Percentiles rank a stretch among this genome's conserved stretches.
Evolutionary conservation across 2,888 invertebrate species (phyloP).

Genomic region (Drosophila incognita): DNA sequence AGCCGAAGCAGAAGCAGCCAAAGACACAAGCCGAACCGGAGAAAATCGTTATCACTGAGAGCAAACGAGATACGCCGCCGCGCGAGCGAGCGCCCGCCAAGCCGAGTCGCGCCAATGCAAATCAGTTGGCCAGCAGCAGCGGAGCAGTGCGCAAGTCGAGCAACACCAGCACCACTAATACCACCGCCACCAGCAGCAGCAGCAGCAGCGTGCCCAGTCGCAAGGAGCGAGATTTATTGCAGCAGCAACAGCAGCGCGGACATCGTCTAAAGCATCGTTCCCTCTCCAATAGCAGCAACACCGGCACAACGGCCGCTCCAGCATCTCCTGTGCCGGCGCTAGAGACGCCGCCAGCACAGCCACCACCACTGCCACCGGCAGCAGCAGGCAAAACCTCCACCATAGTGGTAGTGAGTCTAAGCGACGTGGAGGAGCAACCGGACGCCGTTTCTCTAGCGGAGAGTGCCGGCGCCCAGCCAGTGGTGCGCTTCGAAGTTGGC

Average conservation of each 20-base stretch:
- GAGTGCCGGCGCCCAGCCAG: conserved; percentile 54
- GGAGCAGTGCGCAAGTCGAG: conserved; percentile 63
- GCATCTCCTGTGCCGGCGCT: conserved; percentile 42
- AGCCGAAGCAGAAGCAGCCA: conserved; percentile 48
- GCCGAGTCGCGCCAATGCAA: conserved; percentile 75
- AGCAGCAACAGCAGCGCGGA: conserved; percentile 76
- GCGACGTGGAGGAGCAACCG: conserved; percentile 61
- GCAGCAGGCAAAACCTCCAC: conserved; percentile 40
- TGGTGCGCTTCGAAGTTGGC: conserved; percentile 82
- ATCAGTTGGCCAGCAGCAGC: conserved; percentile 60
- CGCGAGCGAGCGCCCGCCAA: conserved; percentile 83
- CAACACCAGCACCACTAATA: conserved; percentile 34
- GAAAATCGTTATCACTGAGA: conserved; percentile 83
- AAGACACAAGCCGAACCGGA: conserved; percentile 56
- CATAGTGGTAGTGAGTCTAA: conserved; percentile 44
- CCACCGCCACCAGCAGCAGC: not conserved
- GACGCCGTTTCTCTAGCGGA: conserved; percentile 78
- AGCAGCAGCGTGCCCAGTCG: conserved; percentile 36
- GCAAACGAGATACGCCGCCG: conserved; percentile 84
- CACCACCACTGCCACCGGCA: conserved; percentile 17
- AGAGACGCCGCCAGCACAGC: conserved; percentile 43
- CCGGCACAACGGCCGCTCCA: conserved; percentile 52
- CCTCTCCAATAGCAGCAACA: conserved; percentile 37
- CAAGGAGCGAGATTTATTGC: conserved; percentile 67
- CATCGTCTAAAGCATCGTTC: conserved; percentile 76